phyloP scores from a whole-genome alignment of 2,113 vertebrate genomes.

The Poecilia latipinna region DNA sequence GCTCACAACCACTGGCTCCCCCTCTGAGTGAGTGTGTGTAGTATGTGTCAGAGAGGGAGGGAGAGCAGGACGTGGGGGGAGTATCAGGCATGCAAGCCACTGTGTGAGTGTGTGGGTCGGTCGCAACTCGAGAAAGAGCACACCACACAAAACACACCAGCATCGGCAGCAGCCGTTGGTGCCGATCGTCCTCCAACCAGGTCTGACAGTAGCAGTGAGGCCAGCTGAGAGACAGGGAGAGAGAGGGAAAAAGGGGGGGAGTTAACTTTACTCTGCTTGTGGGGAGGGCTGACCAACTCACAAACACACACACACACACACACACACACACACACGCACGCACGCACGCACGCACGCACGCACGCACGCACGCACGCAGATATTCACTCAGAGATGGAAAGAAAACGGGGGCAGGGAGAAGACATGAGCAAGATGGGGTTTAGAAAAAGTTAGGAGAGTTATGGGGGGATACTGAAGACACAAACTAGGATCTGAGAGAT shows the following conservation, averaged over 20 bases:
- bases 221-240: constrained; percentile 71
- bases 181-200: constrained; percentile 69
- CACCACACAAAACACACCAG: constrained; percentile 55
- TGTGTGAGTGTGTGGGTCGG: constrained; percentile 27
- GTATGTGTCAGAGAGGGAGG: constrained; percentile 51
- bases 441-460: constrained; percentile 31
- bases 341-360: background rate
- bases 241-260: constrained; percentile 53
- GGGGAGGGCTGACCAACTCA: constrained; percentile 45
- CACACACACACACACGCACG: constrained; percentile 6
- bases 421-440: constrained; percentile 62
- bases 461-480: constrained; percentile 64
- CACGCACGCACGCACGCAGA: constrained; percentile 13
- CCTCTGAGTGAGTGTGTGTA: constrained; percentile 42
- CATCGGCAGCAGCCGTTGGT: constrained; percentile 60
- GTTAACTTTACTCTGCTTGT: constrained; percentile 64
- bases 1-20: constrained; percentile 54
- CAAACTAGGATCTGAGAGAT: constrained; percentile 41
- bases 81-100: constrained; percentile 49
- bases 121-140: constrained; percentile 70
- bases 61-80: constrained; percentile 49
- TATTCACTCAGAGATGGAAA: constrained; percentile 45
- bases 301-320: constrained; percentile 13
- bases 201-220: constrained; percentile 69
- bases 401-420: constrained; percentile 67